Evolutionary conservation across 2,888 invertebrate species (phyloP), one percentile per base, ranked within the genome.

Genomic region (Liposcelis brunnea): DNA sequence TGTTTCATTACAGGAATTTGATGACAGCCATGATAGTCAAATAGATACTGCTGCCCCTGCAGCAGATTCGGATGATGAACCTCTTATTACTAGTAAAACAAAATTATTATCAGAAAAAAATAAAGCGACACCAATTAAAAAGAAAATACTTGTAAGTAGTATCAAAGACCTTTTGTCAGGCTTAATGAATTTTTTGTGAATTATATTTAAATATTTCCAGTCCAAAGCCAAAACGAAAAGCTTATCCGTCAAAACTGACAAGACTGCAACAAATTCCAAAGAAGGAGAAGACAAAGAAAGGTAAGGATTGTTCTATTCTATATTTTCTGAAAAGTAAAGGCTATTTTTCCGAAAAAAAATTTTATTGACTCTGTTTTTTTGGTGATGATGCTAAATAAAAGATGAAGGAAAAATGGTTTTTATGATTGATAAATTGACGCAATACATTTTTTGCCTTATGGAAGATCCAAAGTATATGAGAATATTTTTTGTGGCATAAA

Each of bases 261-360:
- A 40, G 40, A 19, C 40, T 40, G 40, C 40, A n/a, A 16, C 16
- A 14, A 10, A 16, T 16, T 35, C 35, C 15, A 35, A 35, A 35
- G 40, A 40, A n/a, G 40, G 21, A 40, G 40, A 40, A n/a, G 40
- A 19, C 19, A 40, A 40, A 40, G 40, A 40, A 40, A 40, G 40
- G 40, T 40, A 40, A 40, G 40, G 16, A 18, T 26, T 8, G 26
- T 26, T 26, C 8, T 26, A n/a, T 26, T 8, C 8, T 26, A 26
- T 26, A 26, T 26, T 26, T 26, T 26, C 26, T 26, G 8, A 26
- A 26, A 26, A 26, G 4, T 6, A 26, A 26, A 26, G 26, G 8
- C 4, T 8, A 8, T 8, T 26, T 26, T 26, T 26, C n/a, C n/a
- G n/a, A n/a, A n/a, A n/a, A n/a, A n/a, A n/a, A n/a, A n/a, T n/a